phyloP scores from a whole-genome alignment of 2,797 vertebrate species.

The Eleutherodactylus coqui region DNA sequence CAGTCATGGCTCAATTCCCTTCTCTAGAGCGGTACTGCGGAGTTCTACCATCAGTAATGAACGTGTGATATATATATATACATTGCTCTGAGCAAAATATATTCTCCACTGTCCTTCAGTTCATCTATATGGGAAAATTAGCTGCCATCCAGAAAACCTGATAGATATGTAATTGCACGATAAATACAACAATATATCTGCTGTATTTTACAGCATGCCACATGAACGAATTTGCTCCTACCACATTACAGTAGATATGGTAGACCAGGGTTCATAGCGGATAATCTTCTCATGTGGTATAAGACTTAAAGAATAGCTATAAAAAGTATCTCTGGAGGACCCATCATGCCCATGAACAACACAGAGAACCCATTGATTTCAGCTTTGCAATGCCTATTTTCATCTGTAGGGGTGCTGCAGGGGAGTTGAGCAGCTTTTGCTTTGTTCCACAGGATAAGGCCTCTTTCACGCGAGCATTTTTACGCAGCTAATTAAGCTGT shows the following conservation, averaged over 20 bases:
- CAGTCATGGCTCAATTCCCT: slow-evolving; percentile 1
- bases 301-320: background rate
- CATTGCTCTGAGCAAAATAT: background rate
- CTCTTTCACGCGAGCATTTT: too few species aligned
- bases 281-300: background rate
- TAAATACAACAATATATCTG: background rate
- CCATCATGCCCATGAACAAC: too few species aligned
- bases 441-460: too few species aligned
- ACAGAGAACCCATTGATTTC: too few species aligned
- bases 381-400: too few species aligned
- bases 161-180: background rate
- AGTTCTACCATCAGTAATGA: background rate
- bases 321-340: too few species aligned
- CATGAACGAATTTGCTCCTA: background rate
- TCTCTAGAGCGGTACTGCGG: too few species aligned
- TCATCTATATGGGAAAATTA: background rate
- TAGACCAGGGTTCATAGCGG: background rate
- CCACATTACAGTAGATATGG: background rate
- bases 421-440: too few species aligned
- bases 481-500: too few species aligned
- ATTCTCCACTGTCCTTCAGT: background rate
- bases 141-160: background rate
- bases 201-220: background rate
- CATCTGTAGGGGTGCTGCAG: too few species aligned
- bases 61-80: background rate